These are phyloP conservation scores for Sebastolobus alascanus DNA, from an alignment of 2,797 vertebrate species.

Conservation along the genomic window DNA sequence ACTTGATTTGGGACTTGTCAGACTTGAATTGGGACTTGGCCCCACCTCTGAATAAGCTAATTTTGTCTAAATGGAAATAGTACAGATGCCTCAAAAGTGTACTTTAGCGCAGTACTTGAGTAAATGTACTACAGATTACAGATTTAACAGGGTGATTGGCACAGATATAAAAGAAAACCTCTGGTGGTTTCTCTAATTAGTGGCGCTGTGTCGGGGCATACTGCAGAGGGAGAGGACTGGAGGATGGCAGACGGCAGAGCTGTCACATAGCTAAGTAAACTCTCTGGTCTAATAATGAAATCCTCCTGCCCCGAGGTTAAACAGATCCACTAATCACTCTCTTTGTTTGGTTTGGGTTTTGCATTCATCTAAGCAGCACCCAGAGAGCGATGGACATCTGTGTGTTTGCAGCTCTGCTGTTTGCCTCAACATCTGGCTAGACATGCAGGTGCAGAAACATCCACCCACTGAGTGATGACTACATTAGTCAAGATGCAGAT, in stretches of 20 bases:
- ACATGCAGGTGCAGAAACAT: conserved; percentile 15
- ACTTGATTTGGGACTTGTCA: too few species aligned
- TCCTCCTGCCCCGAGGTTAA: conserved; percentile 54
- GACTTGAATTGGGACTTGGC: too few species aligned
- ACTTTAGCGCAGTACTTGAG: not conserved
- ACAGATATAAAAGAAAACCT: conserved; percentile 18
- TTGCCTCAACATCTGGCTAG: conserved; percentile 15
- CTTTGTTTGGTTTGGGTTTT: conserved; percentile 61
- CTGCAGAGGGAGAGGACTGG: conserved; percentile 13
- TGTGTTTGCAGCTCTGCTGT: conserved; percentile 5
- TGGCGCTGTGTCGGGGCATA: conserved; percentile 10
- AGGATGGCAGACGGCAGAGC: conserved; percentile 39
- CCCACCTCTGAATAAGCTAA: not conserved
- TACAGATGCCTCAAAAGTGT: not conserved
- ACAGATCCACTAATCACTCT: conserved; percentile 66
- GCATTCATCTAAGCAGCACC: conserved; percentile 39
- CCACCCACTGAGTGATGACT: conserved; percentile 24
- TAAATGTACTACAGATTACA: not conserved
- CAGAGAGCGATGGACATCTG: conserved; percentile 1
- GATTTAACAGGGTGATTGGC: conserved; percentile 14
- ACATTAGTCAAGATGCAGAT: conserved; percentile 22
- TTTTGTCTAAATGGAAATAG: too few species aligned
- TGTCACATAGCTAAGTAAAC: conserved; percentile 64
- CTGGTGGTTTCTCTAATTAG: conserved; percentile 50
- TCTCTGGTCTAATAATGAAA: conserved; percentile 50